These are phyloP conservation scores for Mastacembelus armatus DNA, from an alignment of 2,797 vertebrate genomes.

Conservation along the genomic window DNA sequence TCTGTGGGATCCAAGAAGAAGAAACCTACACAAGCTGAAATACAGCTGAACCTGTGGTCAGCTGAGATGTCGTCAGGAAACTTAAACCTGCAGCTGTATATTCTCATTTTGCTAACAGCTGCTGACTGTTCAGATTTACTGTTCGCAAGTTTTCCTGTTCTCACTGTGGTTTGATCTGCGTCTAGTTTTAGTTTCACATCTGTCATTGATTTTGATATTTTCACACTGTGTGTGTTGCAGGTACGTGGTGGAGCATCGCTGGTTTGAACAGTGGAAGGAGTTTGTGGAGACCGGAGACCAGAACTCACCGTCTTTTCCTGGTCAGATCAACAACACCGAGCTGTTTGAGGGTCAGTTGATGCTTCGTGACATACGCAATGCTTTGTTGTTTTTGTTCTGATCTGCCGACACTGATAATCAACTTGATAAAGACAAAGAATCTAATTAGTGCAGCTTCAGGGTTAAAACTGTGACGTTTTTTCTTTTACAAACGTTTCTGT, in stretches of 20 bases:
- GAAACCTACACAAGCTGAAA: no score
- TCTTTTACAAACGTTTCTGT: neutral
- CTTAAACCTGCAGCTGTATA: no score
- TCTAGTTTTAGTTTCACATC: neutral
- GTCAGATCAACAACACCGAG: conserved; percentile 86
- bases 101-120: no score
- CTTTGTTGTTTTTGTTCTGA: no score
- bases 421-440: no score
- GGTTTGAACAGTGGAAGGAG: conserved; percentile 88
- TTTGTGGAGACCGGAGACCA: conserved; percentile 86
- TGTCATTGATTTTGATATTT: neutral
- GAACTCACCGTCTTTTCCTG: conserved; percentile 86
- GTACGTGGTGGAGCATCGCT: conserved; percentile 87
- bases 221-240: conserved; percentile 61
- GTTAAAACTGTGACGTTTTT: neutral
- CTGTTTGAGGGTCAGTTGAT: conserved; percentile 86
- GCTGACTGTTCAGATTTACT: neutral
- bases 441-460: neutral
- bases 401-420: no score
- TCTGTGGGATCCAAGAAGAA: no score
- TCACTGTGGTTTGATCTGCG: neutral
- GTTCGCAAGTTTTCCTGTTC: neutral
- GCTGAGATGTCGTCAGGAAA: no score
- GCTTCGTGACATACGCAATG: no score
- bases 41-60: no score